Base-by-base conservation (phyloP, 2,797 vertebrate genomes). In the Ptychadena robeensis region DNA sequence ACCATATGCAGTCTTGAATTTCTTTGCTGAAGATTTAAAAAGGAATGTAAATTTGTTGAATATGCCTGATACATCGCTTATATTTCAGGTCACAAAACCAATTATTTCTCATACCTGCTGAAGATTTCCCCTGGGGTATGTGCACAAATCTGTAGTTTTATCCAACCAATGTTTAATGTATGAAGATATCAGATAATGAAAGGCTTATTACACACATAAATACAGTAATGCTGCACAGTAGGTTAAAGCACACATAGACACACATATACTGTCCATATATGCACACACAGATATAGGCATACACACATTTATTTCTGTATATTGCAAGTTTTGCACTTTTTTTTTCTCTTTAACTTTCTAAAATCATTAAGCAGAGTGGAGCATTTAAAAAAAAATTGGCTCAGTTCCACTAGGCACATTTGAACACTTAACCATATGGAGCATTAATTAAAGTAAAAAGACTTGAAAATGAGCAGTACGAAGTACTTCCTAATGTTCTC, bases 71-170 rank as follows among this genome's bases (percentile, higher is more conserved):
- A 63, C 57, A 75, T 74, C 80, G 57, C 83, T 85, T 80, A 37
- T 53, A 40, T 85, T 85, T 85, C 83, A 80, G 80, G 83, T 80
- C 72, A 76, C 64, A 83, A 76, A 85, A 70, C 77, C 82, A 85
- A 85, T 76, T 80, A 85, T 80, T 80, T 85, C 57, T 80, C 44
- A 76, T 64, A 75, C 79, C 71, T 70, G 48, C 34, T 48, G 35
- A 80, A 80, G 82, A 85, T 85, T 80, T 85, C 78, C 78, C 78
- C 15, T 34, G 78, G 35, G 78, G 70, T 68, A 5, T 44, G 65
- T 69, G 38, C 31, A 71, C 34, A 80, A 66, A 80, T 65, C 77
- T 40, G 65, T 75, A 57, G 75, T 69, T 85, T 31, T 75, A 80
- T 35, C 37, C 65, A 57, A 72, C 31, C 40, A 75, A 80, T 85